Evolutionary conservation across 1,140 invertebrate species (phyloP), one percentile per base, ranked within the genome.

Genomic region (Zophobas morio): DNA sequence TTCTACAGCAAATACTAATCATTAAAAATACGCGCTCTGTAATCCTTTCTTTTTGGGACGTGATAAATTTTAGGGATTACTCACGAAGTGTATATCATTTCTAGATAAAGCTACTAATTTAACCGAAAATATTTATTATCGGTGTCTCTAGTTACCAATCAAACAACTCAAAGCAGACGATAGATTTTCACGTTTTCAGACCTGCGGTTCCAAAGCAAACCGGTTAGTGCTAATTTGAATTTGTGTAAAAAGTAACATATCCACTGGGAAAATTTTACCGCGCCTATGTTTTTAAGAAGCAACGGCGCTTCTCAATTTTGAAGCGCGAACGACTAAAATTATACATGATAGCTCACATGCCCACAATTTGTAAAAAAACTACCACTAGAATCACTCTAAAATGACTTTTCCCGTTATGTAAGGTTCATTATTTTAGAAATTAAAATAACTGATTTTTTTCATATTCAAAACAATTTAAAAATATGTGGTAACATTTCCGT

Each of bases 151-250:
- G 20, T 20, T 20, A 20, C 20, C 20, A 20, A 20, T 20, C 20
- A 20, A 20, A 20, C 20, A 20, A 20, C 20, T 20, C 20, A 20
- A 20, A 20, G 20, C 20, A 20, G 20, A 20, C 32, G 56, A 37
- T 36, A 5, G 34, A 60, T 60, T 60, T 60, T 8, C 56, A 37
- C 35, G 37, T 60, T 60, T 60, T 60, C 56, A 20, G 56, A 1
- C 56, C 37, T 60, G 56, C 36, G 37, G 8, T 36, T 39, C 37
- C 33, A 36, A 33, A 57, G 34, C 54, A 57, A 60, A 60, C 56
- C 56, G 56, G 56, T 60, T 60, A 1, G 33, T 37, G 34, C 36
- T 39, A 36, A 60, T 36, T 60, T 60, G 37, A 60, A 60, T 60
- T 57, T 57, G 6, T 33, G 6, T 2, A 6, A 57, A 57, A 57